A percentile compares a stretch with the other conserved stretches of the same genome.
These are phyloP conservation scores for Sitta europaea DNA, from an alignment of 2,113 vertebrate species.

Conservation along the genomic window DNA sequence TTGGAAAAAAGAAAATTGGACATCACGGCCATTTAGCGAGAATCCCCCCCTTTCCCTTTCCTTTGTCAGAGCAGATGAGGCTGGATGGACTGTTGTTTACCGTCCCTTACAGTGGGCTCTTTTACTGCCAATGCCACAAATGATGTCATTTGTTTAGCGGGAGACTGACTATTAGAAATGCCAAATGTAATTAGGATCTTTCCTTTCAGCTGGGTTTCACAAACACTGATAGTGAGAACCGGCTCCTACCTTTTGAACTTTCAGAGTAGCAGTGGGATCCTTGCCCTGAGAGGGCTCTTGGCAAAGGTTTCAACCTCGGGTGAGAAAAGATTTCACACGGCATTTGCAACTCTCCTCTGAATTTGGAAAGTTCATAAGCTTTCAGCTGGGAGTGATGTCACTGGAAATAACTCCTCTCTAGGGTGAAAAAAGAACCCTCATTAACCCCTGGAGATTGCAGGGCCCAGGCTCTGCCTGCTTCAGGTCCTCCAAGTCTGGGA, in stretches of 20 bases:
- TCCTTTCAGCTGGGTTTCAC: background rate
- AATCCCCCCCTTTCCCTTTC: background rate
- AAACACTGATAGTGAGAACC: slow-evolving; percentile 38
- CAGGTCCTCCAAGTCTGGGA: background rate
- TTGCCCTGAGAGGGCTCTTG: background rate
- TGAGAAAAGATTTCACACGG: background rate
- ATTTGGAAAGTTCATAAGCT: background rate
- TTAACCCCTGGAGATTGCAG: background rate
- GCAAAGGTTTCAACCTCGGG: background rate
- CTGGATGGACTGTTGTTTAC: slow-evolving; percentile 39
- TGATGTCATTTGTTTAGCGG: slow-evolving; percentile 56
- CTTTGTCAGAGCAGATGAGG: background rate
- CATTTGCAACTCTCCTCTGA: background rate
- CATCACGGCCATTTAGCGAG: background rate
- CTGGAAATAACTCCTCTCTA: background rate
- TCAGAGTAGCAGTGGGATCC: background rate
- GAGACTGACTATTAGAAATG: slow-evolving; percentile 32
- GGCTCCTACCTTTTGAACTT: slow-evolving; percentile 56
- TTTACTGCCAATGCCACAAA: slow-evolving; percentile 36
- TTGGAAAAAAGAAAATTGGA: background rate
- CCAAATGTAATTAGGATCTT: slow-evolving; percentile 58
- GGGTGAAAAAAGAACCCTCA: background rate
- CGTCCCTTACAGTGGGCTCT: slow-evolving; percentile 21
- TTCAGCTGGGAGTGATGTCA: background rate
- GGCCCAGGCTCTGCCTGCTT: background rate